Evolutionary conservation across 2,888 invertebrate species (phyloP).

Genomic region (Diarsia dahlii): DNA sequence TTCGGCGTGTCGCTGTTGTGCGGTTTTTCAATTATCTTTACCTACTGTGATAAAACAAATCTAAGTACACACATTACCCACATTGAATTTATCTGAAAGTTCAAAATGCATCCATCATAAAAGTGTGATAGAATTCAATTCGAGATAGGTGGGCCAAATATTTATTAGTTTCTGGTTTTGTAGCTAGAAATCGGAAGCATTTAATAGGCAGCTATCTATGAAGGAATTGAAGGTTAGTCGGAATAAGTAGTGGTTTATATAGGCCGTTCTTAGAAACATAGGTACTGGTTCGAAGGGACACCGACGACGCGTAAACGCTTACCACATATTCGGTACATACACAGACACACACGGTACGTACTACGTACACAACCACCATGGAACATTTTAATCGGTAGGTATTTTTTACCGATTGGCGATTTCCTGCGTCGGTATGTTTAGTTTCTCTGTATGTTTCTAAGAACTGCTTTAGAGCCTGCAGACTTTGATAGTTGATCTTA

Average conservation of each 20-base stretch:
- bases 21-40: not conserved
- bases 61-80: not conserved
- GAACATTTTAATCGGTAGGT: too few species aligned
- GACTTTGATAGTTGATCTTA: not conserved
- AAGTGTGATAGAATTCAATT: not conserved
- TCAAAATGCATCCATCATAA: conserved; percentile 32
- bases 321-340: not conserved
- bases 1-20: not conserved
- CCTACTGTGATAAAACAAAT: not conserved
- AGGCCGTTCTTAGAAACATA: not conserved
- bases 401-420: not conserved
- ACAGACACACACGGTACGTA: too few species aligned
- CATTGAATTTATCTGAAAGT: conserved; percentile 8
- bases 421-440: too few species aligned
- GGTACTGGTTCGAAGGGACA: not conserved
- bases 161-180: not conserved
- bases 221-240: too few species aligned
- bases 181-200: not conserved
- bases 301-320: not conserved
- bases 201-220: not conserved
- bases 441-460: not conserved
- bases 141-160: too few species aligned
- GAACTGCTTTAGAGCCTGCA: conserved; percentile 5
- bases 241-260: not conserved
- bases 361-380: too few species aligned